Percentiles rank a stretch among this genome's conserved stretches.
Conservation (phyloP, 2,797 vertebrate species). For the Graptemys geographica region DNA sequence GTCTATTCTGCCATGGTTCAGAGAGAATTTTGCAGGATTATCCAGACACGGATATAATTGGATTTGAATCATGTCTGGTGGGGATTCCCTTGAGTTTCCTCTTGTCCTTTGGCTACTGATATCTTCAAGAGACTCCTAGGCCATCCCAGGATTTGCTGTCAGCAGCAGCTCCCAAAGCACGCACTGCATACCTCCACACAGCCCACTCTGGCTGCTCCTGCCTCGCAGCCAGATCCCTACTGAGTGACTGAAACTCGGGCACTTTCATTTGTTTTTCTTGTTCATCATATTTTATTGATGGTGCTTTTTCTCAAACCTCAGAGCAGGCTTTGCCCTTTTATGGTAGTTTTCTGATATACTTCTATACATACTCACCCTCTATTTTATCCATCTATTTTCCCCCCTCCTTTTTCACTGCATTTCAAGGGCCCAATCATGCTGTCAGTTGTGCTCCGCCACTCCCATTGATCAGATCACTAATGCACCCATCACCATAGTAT, state of each 20-base stretch:
- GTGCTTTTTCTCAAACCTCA: conserved; percentile 61
- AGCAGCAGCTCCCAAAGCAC: conserved; percentile 9
- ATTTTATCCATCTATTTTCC: background rate
- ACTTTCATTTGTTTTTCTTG: conserved; percentile 72
- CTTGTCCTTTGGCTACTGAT: conserved; percentile 12
- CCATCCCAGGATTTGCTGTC: background rate
- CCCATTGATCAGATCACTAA: background rate
- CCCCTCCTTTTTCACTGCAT: background rate
- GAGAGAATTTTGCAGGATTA: background rate
- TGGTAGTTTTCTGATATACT: conserved; percentile 51
- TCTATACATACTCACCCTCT: conserved; percentile 1
- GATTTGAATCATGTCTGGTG: background rate
- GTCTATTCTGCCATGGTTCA: background rate
- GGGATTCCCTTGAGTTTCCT: conserved; percentile 49
- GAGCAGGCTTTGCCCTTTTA: conserved; percentile 68
- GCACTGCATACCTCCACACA: conserved; percentile 33
- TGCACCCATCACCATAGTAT: background rate
- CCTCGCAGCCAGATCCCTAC: conserved; percentile 46
- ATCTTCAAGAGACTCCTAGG: conserved; percentile 43
- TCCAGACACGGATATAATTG: background rate
- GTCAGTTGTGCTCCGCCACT: background rate
- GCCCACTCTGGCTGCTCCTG: conserved; percentile 47
- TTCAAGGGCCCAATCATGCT: background rate
- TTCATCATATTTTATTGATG: conserved; percentile 74
- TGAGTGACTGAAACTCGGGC: conserved; percentile 56